Percentiles rank a stretch among this genome's conserved stretches.
phyloP scores from a whole-genome alignment of 2,888 invertebrate genomes.

The Boloria selene region DNA sequence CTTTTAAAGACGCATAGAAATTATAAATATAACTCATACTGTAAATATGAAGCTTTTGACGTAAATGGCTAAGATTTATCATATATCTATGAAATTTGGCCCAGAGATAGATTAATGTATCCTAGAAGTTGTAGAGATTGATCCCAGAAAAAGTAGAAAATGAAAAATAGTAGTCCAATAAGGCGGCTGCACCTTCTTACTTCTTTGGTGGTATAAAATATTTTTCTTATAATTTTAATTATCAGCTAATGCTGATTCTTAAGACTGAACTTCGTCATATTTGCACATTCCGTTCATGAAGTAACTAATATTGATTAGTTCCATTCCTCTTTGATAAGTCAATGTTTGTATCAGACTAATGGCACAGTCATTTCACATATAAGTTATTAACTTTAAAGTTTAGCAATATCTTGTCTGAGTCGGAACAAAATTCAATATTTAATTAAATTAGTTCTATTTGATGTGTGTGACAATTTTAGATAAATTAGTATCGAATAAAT shows the following conservation, averaged over 20 bases:
- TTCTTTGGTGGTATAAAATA: not conserved
- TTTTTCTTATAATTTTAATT: conserved; percentile 3
- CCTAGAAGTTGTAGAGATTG: too few relatives aligned
- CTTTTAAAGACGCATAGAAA: too few relatives aligned
- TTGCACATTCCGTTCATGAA: conserved; percentile 20
- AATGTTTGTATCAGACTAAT: conserved; percentile 21
- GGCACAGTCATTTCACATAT: conserved; percentile 17
- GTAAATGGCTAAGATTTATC: too few relatives aligned
- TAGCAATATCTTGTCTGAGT: not conserved
- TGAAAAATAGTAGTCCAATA: too few relatives aligned
- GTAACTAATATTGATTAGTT: conserved; percentile 34
- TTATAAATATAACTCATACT: too few relatives aligned
- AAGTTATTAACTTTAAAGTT: conserved; percentile 16
- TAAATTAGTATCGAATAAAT: not conserved
- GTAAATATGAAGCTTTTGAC: too few relatives aligned
- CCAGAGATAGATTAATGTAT: too few relatives aligned
- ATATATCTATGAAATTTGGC: too few relatives aligned
- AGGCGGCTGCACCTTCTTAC: too few relatives aligned
- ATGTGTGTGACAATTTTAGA: not conserved
- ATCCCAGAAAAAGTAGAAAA: too few relatives aligned
- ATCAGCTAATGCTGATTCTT: conserved; percentile 28
- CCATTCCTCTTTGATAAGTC: conserved; percentile 31
- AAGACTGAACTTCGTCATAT: conserved; percentile 21
- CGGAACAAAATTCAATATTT: conserved; percentile 2
- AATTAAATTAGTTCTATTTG: conserved; percentile 2